phyloP scores from a whole-genome alignment of 1,140 invertebrate species.

The Drosophila murphyi region DNA sequence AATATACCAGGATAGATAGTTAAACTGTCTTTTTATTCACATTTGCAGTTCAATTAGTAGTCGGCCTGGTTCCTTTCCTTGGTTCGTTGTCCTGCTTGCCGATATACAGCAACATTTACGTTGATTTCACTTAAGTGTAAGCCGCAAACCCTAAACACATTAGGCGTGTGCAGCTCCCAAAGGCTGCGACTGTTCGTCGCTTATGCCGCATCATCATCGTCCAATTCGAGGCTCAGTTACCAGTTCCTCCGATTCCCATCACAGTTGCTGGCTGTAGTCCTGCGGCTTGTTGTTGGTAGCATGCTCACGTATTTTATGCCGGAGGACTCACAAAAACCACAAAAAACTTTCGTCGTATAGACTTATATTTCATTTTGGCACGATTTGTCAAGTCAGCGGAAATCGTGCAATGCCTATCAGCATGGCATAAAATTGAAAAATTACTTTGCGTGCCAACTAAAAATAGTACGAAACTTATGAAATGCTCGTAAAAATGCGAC shows the following conservation, averaged over 20 bases:
- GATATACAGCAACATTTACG: conserved; percentile 48
- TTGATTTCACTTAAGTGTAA: conserved; percentile 76
- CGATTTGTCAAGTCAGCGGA: conserved; percentile 84
- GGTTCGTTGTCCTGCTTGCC: neutral
- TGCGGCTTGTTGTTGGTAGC: conserved; percentile 56
- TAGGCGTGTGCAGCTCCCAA: conserved; percentile 44
- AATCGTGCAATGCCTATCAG: conserved; percentile 81
- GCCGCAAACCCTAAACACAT: conserved; percentile 69
- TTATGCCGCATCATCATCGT: conserved; percentile 70
- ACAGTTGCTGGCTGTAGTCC: conserved; percentile 16
- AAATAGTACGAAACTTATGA: conserved; percentile 62
- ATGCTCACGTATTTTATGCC: conserved; percentile 64
- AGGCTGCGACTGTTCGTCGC: conserved; percentile 36
- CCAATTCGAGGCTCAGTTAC: conserved; percentile 24
- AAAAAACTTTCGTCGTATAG: conserved; percentile 58
- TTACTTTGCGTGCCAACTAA: conserved; percentile 68
- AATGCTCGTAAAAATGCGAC: conserved; percentile 68
- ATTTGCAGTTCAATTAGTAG: conserved; percentile 1
- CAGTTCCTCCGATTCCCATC: conserved; percentile 2
- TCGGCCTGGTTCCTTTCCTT: neutral
- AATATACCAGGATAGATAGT: no score
- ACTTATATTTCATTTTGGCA: conserved; percentile 81
- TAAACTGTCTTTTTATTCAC: neutral
- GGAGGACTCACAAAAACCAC: conserved; percentile 14
- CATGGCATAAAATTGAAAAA: conserved; percentile 80